These are phyloP conservation scores for Sclerurus mexicanus DNA, from an alignment of 2,113 vertebrate genomes.

Conservation along the genomic window DNA sequence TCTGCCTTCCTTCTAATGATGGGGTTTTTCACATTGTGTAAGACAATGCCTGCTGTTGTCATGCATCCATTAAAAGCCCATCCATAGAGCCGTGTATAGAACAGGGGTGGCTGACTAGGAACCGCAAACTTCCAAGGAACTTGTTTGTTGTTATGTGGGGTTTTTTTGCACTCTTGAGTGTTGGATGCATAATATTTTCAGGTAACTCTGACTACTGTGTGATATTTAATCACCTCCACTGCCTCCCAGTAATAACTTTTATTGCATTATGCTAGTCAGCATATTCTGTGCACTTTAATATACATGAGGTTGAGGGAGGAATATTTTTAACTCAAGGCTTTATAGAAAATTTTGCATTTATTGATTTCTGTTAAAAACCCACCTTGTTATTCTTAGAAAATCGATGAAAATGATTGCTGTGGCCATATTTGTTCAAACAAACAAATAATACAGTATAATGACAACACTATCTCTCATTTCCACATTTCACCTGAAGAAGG, in stretches of 20 bases:
- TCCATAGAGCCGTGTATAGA: background rate
- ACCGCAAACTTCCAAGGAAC: background rate
- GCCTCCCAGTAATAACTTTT: conserved; percentile 66
- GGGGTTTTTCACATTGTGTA: conserved; percentile 23
- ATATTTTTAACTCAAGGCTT: conserved; percentile 70
- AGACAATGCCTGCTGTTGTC: background rate
- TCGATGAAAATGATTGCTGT: conserved; percentile 61
- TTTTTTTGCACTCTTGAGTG: background rate
- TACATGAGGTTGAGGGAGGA: conserved; percentile 72
- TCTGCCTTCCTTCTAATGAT: conserved; percentile 49
- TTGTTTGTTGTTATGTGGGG: background rate
- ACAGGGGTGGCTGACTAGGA: background rate
- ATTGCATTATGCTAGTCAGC: conserved; percentile 72
- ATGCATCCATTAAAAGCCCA: conserved; percentile 30
- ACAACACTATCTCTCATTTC: conserved; percentile 69
- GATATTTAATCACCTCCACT: conserved; percentile 70
- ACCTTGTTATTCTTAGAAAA: conserved; percentile 62
- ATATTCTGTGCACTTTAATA: conserved; percentile 72
- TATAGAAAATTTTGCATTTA: conserved; percentile 71
- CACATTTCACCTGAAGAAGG: conserved; percentile 74
- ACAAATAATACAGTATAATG: conserved; percentile 71
- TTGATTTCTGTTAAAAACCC: conserved; percentile 52
- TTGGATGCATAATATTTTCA: conserved; percentile 54
- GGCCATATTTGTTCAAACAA: conserved; percentile 69
- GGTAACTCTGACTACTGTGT: conserved; percentile 50